Evolutionary conservation across 2,888 invertebrate species (phyloP).

Genomic region (Ophonus ardosiacus): DNA sequence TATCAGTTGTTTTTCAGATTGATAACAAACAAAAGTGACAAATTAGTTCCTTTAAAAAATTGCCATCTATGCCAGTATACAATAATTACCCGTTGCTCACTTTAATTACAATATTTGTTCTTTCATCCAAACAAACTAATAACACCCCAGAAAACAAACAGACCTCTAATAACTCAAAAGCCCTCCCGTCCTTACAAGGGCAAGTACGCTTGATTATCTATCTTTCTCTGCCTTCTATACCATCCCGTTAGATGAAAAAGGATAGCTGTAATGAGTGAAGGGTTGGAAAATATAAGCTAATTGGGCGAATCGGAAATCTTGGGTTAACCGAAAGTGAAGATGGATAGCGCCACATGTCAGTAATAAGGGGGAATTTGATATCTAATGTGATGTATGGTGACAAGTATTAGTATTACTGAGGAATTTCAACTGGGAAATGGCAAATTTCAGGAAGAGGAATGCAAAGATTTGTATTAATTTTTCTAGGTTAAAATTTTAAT

Average conservation of each 20-base stretch:
- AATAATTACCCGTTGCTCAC: neutral
- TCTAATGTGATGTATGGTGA: constrained; percentile 1
- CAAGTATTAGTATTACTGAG: neutral
- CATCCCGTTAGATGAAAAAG: neutral
- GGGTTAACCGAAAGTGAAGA: neutral
- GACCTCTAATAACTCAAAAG: constrained; percentile 31
- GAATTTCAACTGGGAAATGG: neutral
- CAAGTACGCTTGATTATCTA: neutral
- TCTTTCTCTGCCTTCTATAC: neutral
- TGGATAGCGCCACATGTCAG: constrained; percentile 17
- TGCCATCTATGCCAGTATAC: too few species aligned
- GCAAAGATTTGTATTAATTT: too few species aligned
- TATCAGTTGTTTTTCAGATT: too few species aligned
- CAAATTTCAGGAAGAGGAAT: neutral
- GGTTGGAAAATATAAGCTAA: constrained; percentile 13
- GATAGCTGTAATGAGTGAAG: constrained; percentile 7
- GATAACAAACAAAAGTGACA: too few species aligned
- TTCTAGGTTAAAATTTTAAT: too few species aligned
- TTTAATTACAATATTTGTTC: constrained; percentile 24
- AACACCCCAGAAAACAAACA: constrained; percentile 8
- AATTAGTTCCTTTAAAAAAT: too few species aligned
- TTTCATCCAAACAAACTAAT: constrained; percentile 1
- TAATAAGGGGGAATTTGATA: neutral
- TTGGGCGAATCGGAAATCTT: constrained; percentile 2
- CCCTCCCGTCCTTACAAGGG: neutral